Conservation (phyloP, 2,888 invertebrate species). For the Epicampocera succincta region DNA sequence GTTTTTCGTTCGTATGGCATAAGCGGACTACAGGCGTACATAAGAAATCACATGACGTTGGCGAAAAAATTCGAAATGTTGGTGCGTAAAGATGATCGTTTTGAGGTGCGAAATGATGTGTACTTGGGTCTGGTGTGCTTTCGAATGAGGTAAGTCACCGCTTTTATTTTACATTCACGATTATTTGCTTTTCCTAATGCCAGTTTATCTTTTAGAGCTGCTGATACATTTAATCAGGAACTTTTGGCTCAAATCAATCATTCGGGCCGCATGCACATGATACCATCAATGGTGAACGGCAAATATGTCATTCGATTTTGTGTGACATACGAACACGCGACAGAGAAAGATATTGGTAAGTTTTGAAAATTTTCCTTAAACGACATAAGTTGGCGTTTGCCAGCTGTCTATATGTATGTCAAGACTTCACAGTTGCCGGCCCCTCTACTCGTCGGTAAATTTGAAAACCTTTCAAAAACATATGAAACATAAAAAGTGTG, state of each 20-base stretch:
- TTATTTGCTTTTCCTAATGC: too few species aligned
- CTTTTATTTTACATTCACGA: not conserved
- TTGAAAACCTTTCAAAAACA: too few species aligned
- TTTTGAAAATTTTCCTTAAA: not conserved
- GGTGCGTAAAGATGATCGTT: conserved; percentile 87
- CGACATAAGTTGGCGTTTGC: too few species aligned
- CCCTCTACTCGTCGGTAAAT: too few species aligned
- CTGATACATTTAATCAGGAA: conserved; percentile 88
- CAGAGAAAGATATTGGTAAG: conserved; percentile 86
- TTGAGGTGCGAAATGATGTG: conserved; percentile 90
- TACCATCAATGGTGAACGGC: conserved; percentile 89
- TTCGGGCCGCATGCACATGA: conserved; percentile 92
- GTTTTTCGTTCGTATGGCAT: conserved; percentile 91
- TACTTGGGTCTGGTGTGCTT: conserved; percentile 90
- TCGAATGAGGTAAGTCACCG: conserved; percentile 82
- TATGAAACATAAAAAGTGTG: too few species aligned
- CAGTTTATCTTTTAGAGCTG: conserved; percentile 81
- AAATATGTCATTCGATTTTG: conserved; percentile 91
- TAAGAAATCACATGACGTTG: conserved; percentile 90
- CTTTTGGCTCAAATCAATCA: conserved; percentile 90
- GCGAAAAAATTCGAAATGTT: conserved; percentile 89
- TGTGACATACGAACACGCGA: conserved; percentile 90
- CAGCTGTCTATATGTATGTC: too few species aligned
- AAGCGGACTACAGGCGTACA: conserved; percentile 90
- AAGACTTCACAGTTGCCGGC: too few species aligned